These are phyloP conservation scores for Ormyrus thymus DNA, from an alignment of 2,888 invertebrate species.

Conservation along the genomic window DNA sequence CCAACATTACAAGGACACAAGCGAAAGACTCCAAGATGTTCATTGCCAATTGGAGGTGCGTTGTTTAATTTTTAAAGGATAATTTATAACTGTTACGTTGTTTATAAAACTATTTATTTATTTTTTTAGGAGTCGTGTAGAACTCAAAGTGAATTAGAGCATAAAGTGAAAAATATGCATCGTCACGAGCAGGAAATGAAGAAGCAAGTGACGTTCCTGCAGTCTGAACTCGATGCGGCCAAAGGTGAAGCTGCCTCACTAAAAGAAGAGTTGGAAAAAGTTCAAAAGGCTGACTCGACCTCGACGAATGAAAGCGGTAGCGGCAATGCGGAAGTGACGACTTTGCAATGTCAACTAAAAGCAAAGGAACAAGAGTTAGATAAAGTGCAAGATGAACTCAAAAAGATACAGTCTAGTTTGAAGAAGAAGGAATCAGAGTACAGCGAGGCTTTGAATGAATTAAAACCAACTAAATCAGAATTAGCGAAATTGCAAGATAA, in stretches of 20 bases:
- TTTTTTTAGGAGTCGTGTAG: slow-evolving; percentile 77
- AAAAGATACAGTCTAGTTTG: slow-evolving; percentile 66
- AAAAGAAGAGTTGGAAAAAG: slow-evolving; percentile 74
- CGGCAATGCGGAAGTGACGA: slow-evolving; percentile 10
- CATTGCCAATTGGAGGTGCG: slow-evolving; percentile 77
- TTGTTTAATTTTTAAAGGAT: neutral
- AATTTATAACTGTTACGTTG: neutral
- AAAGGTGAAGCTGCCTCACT: slow-evolving; percentile 69
- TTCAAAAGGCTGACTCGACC: slow-evolving; percentile 63
- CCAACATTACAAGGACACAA: slow-evolving; percentile 75
- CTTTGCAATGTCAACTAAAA: slow-evolving; percentile 50
- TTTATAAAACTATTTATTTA: neutral
- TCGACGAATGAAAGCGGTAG: slow-evolving; percentile 20
- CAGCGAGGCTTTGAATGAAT: slow-evolving; percentile 60
- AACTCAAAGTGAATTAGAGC: slow-evolving; percentile 77
- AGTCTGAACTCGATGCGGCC: slow-evolving; percentile 71
- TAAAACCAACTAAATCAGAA: slow-evolving; percentile 58
- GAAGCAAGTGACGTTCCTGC: slow-evolving; percentile 71
- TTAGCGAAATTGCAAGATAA: slow-evolving; percentile 60
- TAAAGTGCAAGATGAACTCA: slow-evolving; percentile 77
- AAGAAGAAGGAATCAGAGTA: slow-evolving; percentile 62
- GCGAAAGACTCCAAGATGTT: slow-evolving; percentile 77
- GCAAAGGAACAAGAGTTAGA: slow-evolving; percentile 65
- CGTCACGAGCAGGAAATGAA: slow-evolving; percentile 79
- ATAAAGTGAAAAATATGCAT: slow-evolving; percentile 76